Base-by-base conservation (phyloP, 1,140 invertebrate genomes). In the Brachionus sp. region DNA sequence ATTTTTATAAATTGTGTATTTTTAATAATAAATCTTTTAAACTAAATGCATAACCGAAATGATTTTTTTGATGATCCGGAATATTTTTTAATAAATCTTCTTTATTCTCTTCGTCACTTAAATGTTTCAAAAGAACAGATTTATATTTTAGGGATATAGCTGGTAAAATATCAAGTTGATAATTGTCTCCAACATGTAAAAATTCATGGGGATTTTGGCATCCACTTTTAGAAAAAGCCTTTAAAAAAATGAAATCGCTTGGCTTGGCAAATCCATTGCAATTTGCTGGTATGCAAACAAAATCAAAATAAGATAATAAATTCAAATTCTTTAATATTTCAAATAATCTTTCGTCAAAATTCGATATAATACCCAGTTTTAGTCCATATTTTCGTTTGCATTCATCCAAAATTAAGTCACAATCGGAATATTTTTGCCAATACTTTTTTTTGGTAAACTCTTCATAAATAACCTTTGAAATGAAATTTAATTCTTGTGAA, bases 341-440 rank as follows among this genome's bases (percentile, higher is more conserved):
- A 12, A 5, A 39, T 25, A 80, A 25, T 35, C 77, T 25, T 42
- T 80, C 62, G n/a, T 80, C 77, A 80, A 80, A 80, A 44, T 80
- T 80, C 10, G 77, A 80, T 12, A 80, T 35, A 3, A 80, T 37
- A 25, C 77, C 77, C 9, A 80, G 50, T 25, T 57, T 66, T 12
- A 80, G 19, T 3, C 29, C 29, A 29, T n/a, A 16, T 2, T 2
- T 16, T 29, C 35, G 9, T 33, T 44, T 80, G 5, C 29, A 62
- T 62, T 80, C 35, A 5, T 37, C 57, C 5, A 80, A 62, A 62
- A 80, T 37, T 10, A 19, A 66, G 57, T 80, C 77, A 42, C 77
- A 80, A 42, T 80, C 57, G 5, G 19, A 5, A 53, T 80, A 66
- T 7, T 80, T 80, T 23, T 66, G 35, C 77, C 77, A 80, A 66